Evolutionary conservation across 2,888 invertebrate species (phyloP), one percentile per base, ranked within the genome.

Genomic region (Mimumesa dahlbomi): DNA sequence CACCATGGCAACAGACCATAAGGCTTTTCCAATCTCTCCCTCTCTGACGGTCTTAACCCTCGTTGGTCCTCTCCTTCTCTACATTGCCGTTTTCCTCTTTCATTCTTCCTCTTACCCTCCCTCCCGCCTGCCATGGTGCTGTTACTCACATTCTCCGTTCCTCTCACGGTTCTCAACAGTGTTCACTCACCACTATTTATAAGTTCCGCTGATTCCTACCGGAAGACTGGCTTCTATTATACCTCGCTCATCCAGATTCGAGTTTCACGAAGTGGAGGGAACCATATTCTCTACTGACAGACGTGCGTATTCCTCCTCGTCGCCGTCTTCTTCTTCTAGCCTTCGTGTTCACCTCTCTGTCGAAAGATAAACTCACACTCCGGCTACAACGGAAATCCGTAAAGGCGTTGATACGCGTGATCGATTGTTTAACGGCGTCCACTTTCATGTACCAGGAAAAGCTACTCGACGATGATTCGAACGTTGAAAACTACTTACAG

Each of bases 1-100:
- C 82, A 78, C 86, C 84, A 87, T 87, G 82, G 82, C 78, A 86
- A 86, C 87, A 79, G 82, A 85, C 84, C 81, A 74, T 75, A 75
- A n/a, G 73, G 77, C 75, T 78, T 77, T 81, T 79, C 75, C 77
- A 72, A 79, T 77, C 73, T 79, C 73, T 80, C 76, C 73, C 75
- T 72, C 72, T 71, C 67, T 72, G 53, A 18, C 71, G 53, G 49
- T 45, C 54, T 65, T 57, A 50, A 29, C 48, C 56, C 61, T 43
- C 49, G 34, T n/a, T 52, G 34, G 31, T 56, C 53, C 54, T 42
- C 54, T 34, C 57, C 40, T 38, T 16, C 19, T 31, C 29, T 29
- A 25, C 46, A 13, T n/a, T 9, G 11, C 16, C 18, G 21, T 16
- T 22, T 19, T 34, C 22, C 22, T 34, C 25, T 52, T 22, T 38